Evolutionary conservation across 2,888 invertebrate genomes (phyloP).

Genomic region (Parasteatoda lunata): DNA sequence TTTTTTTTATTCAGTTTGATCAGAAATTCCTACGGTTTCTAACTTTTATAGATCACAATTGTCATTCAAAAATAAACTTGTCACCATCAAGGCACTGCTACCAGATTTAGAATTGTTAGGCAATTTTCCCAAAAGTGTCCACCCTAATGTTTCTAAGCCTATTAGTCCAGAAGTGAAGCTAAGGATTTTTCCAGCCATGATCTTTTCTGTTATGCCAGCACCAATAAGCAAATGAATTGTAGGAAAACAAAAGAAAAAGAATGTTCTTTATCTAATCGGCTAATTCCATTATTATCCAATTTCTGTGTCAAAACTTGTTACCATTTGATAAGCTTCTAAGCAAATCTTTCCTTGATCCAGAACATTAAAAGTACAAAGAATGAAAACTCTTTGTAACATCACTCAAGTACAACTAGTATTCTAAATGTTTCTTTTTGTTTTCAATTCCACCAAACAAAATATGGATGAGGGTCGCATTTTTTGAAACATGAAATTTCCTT

Average conservation of each 20-base stretch:
- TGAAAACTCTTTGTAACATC: neutral
- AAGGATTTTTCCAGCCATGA: neutral
- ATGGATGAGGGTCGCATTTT: neutral
- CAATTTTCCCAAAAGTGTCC: neutral
- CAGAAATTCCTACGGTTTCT: constrained; percentile 11
- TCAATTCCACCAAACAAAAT: constrained; percentile 4
- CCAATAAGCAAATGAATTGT: neutral
- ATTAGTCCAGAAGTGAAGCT: neutral
- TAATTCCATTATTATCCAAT: neutral
- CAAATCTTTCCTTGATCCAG: neutral
- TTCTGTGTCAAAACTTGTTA: neutral
- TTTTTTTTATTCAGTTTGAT: constrained; percentile 1
- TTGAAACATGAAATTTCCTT: no score
- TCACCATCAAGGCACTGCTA: constrained; percentile 3
- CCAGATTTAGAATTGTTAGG: neutral
- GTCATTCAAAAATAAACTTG: neutral
- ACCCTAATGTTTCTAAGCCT: constrained; percentile 4
- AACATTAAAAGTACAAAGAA: neutral
- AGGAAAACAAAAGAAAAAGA: neutral
- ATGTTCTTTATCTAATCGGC: neutral
- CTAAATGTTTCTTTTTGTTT: neutral
- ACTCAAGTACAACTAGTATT: neutral
- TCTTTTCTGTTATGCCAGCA: neutral
- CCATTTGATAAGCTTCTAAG: neutral
- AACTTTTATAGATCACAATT: neutral